A percentile compares a stretch with the other conserved stretches of the same genome.
Conservation (phyloP, 2,888 invertebrate species). For the Heteromyza rotundicornis region DNA sequence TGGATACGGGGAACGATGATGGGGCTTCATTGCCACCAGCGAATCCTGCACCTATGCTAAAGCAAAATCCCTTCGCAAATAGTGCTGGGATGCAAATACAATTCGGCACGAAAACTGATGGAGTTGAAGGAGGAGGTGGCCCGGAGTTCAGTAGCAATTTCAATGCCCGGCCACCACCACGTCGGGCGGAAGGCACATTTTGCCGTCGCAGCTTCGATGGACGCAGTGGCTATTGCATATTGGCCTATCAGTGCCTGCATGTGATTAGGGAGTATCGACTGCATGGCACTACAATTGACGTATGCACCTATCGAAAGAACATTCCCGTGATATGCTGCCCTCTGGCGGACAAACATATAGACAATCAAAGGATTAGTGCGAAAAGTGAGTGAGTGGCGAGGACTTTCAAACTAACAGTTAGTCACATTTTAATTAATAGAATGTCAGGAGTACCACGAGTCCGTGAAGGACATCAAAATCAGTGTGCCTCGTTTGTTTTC, state of each 20-base stretch:
- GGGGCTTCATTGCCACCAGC: no score
- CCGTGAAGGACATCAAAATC: slow-evolving; percentile 45
- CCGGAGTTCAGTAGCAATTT: no score
- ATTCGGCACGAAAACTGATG: no score
- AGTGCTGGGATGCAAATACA: no score
- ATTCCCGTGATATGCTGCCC: slow-evolving; percentile 62
- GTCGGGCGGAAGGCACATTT: slow-evolving; percentile 43
- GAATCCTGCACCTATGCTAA: no score
- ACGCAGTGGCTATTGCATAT: slow-evolving; percentile 56
- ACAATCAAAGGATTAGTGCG: slow-evolving; percentile 39
- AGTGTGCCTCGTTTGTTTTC: slow-evolving; percentile 42
- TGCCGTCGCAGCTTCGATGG: slow-evolving; percentile 58
- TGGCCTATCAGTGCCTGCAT: slow-evolving; percentile 56
- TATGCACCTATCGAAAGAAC: slow-evolving; percentile 46
- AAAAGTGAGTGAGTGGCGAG: slow-evolving; percentile 41
- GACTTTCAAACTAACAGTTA: not conserved
- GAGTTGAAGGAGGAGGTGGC: no score
- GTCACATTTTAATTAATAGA: slow-evolving; percentile 9
- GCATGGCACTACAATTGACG: slow-evolving; percentile 50
- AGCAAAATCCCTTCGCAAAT: no score
- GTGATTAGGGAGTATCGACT: slow-evolving; percentile 53
- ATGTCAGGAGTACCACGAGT: slow-evolving; percentile 64
- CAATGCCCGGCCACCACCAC: slow-evolving; percentile 8
- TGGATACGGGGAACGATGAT: no score
- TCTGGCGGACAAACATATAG: slow-evolving; percentile 36